These are phyloP conservation scores for Amblyjoppa proteus DNA, from an alignment of 2,888 invertebrate species.

Conservation along the genomic window DNA sequence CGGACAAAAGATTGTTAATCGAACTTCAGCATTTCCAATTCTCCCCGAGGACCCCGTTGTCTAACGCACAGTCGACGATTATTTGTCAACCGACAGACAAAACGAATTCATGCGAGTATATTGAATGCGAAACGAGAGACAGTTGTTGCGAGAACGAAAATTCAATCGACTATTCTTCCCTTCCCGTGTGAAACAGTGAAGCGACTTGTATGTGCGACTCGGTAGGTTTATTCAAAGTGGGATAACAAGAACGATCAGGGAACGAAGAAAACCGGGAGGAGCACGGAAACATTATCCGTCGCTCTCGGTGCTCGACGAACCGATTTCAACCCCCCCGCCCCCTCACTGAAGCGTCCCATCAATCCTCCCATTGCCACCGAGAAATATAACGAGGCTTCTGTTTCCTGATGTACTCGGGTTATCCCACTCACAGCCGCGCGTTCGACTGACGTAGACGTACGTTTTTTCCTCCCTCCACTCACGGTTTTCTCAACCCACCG, in stretches of 20 bases:
- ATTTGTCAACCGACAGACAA: constrained; percentile 60
- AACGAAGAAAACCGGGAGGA: constrained; percentile 59
- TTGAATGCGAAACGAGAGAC: constrained; percentile 60
- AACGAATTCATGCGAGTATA: constrained; percentile 55
- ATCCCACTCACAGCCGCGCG: background rate
- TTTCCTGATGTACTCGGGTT: constrained; percentile 51
- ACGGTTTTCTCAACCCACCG: constrained; percentile 55
- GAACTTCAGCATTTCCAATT: constrained; percentile 7
- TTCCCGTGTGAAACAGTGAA: constrained; percentile 52
- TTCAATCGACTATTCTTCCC: constrained; percentile 19
- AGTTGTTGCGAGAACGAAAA: constrained; percentile 33
- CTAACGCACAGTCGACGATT: background rate
- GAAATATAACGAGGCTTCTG: constrained; percentile 68
- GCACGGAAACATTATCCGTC: constrained; percentile 63
- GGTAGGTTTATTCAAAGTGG: constrained; percentile 67
- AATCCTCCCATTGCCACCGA: constrained; percentile 49
- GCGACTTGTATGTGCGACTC: constrained; percentile 50
- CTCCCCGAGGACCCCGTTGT: background rate
- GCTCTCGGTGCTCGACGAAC: constrained; percentile 57
- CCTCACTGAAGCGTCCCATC: too few species aligned
- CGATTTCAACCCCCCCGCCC: constrained; percentile 29
- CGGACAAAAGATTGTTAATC: constrained; percentile 14
- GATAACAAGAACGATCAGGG: constrained; percentile 66
- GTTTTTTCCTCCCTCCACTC: constrained; percentile 24
- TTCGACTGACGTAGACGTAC: constrained; percentile 43